These are phyloP conservation scores for Aquatica leii DNA, from an alignment of 2,888 invertebrate genomes.

Conservation along the genomic window DNA sequence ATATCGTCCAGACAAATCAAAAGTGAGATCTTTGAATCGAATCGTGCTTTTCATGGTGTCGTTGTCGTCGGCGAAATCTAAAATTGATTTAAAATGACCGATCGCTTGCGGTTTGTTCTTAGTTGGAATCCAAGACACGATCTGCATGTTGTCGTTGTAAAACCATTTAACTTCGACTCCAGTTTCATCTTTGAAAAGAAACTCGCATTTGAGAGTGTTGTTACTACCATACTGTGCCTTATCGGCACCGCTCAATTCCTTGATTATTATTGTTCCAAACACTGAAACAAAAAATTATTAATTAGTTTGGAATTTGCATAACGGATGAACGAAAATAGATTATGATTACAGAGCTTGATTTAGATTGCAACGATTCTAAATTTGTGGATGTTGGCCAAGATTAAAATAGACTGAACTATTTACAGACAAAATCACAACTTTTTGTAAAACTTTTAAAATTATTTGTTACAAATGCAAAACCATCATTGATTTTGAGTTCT, in stretches of 20 bases:
- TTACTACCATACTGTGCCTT: constrained; percentile 31
- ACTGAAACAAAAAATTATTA: constrained; percentile 44
- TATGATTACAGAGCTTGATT: constrained; percentile 20
- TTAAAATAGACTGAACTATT: constrained; percentile 17
- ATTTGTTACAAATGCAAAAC: no score
- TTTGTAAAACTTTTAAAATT: no score
- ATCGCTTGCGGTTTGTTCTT: constrained; percentile 53
- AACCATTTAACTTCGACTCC: constrained; percentile 64
- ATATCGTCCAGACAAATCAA: constrained; percentile 65
- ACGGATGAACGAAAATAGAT: constrained; percentile 23
- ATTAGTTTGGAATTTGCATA: not conserved
- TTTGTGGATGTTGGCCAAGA: constrained; percentile 25
- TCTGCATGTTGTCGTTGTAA: constrained; percentile 59
- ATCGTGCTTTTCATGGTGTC: constrained; percentile 64
- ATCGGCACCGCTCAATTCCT: constrained; percentile 48
- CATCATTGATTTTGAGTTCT: no score
- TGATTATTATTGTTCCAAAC: constrained; percentile 48
- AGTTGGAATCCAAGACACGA: constrained; percentile 63
- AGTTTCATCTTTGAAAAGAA: constrained; percentile 56
- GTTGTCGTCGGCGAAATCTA: constrained; percentile 59
- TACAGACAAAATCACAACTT: no score
- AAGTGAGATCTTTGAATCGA: constrained; percentile 61
- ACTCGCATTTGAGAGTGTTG: constrained; percentile 63
- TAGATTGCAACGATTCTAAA: constrained; percentile 23
- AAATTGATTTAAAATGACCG: constrained; percentile 55